These are phyloP conservation scores for Achlya flavicornis DNA, from an alignment of 2,888 invertebrate genomes.

Conservation along the genomic window DNA sequence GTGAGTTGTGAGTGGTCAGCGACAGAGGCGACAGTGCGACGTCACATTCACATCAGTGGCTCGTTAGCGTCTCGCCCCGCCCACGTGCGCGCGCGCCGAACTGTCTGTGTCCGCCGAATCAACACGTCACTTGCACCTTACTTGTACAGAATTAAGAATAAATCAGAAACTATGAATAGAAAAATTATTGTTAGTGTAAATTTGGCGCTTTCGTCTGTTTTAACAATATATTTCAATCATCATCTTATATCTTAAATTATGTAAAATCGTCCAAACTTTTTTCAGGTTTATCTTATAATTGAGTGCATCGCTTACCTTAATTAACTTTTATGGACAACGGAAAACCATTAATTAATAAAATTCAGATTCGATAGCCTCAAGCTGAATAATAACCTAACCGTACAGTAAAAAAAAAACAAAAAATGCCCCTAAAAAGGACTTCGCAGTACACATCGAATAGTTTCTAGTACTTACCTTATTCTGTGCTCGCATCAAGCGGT, in stretches of 20 bases:
- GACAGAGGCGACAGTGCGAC: background rate
- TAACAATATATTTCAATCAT: too few relatives aligned
- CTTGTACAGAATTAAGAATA: constrained; percentile 20
- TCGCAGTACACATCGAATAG: background rate
- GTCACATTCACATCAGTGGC: constrained; percentile 18
- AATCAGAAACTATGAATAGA: background rate
- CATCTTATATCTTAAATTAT: too few relatives aligned
- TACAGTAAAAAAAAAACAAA: too few relatives aligned
- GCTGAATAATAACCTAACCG: too few relatives aligned
- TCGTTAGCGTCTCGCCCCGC: constrained; percentile 37
- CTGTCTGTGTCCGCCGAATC: constrained; percentile 27
- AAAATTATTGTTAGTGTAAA: background rate
- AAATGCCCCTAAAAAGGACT: too few relatives aligned
- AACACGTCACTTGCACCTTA: constrained; percentile 12
- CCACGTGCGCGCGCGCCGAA: constrained; percentile 46
- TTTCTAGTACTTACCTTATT: background rate
- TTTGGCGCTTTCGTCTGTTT: too few relatives aligned
- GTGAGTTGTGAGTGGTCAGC: constrained; percentile 4
- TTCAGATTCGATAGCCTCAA: too few relatives aligned
- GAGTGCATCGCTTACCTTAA: too few relatives aligned
- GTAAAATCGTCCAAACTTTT: too few relatives aligned
- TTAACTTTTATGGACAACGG: too few relatives aligned
- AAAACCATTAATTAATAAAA: too few relatives aligned
- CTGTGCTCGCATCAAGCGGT: background rate
- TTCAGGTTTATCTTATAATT: too few relatives aligned